Evolutionary conservation across 1,140 invertebrate genomes (phyloP), one percentile per base, ranked within the genome.

Genomic region (Gonioctena quinquepunctata): DNA sequence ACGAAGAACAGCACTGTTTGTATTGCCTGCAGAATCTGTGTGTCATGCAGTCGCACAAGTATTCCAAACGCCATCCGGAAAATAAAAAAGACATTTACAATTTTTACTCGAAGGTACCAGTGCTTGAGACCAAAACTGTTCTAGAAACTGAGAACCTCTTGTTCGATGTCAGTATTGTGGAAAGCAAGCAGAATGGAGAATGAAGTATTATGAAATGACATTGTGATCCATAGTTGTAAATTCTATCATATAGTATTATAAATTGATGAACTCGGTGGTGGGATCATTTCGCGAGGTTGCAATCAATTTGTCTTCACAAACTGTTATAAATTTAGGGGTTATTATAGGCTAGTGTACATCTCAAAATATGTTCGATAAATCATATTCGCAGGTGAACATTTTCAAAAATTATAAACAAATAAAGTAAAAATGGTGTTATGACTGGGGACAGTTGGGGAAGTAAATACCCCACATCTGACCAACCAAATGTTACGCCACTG

Each of bases 11-110:
- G 21, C 63, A 65, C 21, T 65, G 63, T 22, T 54, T 65, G 6
- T 65, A 65, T 25, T 65, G 63, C 26, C n/a, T 65, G 48, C 63
- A 65, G 23, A 65, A 65, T 18, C 11, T 65, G 22, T 65, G 63
- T 25, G n/a, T 27, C 25, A 11, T 65, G 1, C 25, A 65, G 54
- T 11, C 13, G 16, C 63, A 65, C 25, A 54, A 25, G 7, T 65
- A 23, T 52, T 65, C 63, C 3, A 65, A 65, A 22, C 4, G 8
- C 4, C 49, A 65, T 65, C 49, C 63, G 16, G 50, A 65, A n/a
- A 65, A 26, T 25, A 26, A 52, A 28, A 50, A 65, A 18, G 28
- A 65, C 19, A 65, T 19, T 13, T 65, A 52, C 49, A 48, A 50
- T 11, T 65, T 65, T 21, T 65, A 65, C 26, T 25, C 63, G 21